Percentiles rank a stretch among this genome's conserved stretches.
Evolutionary conservation across 2,113 vertebrate species (phyloP).

Genomic region (pig (Sus scrofa)): T2T-Sscrofa CM000824.6:221615001-221615500

Average conservation of each 20-base stretch:
- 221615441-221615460: background rate
- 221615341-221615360: background rate
- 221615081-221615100: background rate
- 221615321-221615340: too few relatives aligned
- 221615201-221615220: background rate
- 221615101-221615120: too few relatives aligned
- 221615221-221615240: background rate
- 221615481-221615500: fast-evolving
- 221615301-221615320: background rate
- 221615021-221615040: background rate
- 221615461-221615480: background rate
- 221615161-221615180: background rate
- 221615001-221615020: background rate
- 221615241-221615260: background rate
- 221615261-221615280: background rate
- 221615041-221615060: background rate
- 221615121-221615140: background rate
- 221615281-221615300: background rate
- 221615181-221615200: background rate
- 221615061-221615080: background rate
- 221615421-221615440: too few relatives aligned
- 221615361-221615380: background rate
- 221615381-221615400: background rate
- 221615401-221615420: background rate
- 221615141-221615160: background rate